Conservation (phyloP, 2,888 invertebrate genomes). For the Anagyrus pseudococci region DNA sequence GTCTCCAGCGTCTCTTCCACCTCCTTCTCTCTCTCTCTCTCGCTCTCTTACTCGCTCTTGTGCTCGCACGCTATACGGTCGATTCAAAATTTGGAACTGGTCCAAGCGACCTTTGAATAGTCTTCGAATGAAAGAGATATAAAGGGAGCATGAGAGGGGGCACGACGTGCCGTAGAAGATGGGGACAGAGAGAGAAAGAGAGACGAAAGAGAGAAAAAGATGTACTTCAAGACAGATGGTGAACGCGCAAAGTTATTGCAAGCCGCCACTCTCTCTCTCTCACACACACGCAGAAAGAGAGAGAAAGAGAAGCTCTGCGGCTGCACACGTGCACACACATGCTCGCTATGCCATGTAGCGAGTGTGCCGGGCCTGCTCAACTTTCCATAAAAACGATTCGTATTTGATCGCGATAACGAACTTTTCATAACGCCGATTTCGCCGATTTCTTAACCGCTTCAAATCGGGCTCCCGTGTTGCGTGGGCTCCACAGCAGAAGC, state of each 20-base stretch:
- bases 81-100: conserved; percentile 56
- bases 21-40: too few species aligned
- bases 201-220: not conserved
- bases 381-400: conserved; percentile 27
- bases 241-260: too few species aligned
- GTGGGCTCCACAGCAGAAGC: not conserved
- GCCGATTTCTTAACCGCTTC: conserved; percentile 17
- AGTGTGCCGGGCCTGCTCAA: conserved; percentile 4
- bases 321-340: too few species aligned
- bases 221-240: not conserved
- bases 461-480: conserved; percentile 4
- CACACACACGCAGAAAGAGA: too few species aligned
- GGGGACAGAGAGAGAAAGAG: not conserved
- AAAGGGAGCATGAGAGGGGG: conserved; percentile 21
- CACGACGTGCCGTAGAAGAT: not conserved
- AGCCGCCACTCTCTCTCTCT: too few species aligned
- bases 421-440: conserved; percentile 24
- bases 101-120: conserved; percentile 60
- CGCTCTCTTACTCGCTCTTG: not conserved
- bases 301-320: too few species aligned
- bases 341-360: conserved; percentile 2
- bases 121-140: conserved; percentile 41
- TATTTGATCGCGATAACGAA: conserved; percentile 19
- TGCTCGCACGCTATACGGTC: conserved; percentile 44
- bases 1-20: too few species aligned